Evolutionary conservation across 2,888 invertebrate species (phyloP).

Genomic region (Dendrolimus houi): DNA sequence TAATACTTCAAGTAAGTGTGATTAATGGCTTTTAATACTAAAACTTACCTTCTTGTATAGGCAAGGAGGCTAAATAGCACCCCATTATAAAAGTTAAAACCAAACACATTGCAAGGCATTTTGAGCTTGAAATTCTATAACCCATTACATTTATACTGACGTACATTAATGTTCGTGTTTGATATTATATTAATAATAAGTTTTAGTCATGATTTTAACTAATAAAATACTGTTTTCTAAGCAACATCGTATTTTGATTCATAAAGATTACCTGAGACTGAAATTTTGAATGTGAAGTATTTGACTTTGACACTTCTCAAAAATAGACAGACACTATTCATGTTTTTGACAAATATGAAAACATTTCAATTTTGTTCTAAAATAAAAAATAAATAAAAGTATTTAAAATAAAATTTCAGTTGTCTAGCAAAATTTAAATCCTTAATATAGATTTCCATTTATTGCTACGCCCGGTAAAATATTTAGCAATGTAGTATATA

Average conservation of each 20-base stretch:
- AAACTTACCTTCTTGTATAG: slow-evolving; percentile 51
- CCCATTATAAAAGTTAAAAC: slow-evolving; percentile 61
- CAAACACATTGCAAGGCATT: slow-evolving; percentile 57
- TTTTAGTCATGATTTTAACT: slow-evolving; percentile 21
- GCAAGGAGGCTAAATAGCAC: slow-evolving; percentile 62
- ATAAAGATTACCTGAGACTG: too few relatives aligned
- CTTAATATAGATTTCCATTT: too few relatives aligned
- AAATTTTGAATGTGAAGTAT: too few relatives aligned
- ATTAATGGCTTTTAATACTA: slow-evolving; percentile 2
- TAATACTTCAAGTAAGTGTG: slow-evolving; percentile 1
- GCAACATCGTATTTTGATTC: background rate
- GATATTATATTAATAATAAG: slow-evolving; percentile 9
- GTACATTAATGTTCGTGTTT: slow-evolving; percentile 37
- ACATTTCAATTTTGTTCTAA: too few relatives aligned
- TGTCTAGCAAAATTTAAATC: too few relatives aligned
- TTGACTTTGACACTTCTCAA: too few relatives aligned
- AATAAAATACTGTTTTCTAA: slow-evolving; percentile 14
- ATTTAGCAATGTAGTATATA: too few relatives aligned
- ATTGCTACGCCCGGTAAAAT: too few relatives aligned
- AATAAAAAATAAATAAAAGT: too few relatives aligned
- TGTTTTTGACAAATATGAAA: too few relatives aligned
- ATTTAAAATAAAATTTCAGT: too few relatives aligned
- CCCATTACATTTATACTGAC: slow-evolving; percentile 53
- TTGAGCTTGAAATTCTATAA: slow-evolving; percentile 47
- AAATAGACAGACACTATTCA: too few relatives aligned